Conservation (phyloP, 30 jellyfish, hydroid and myxozoan species). For the Phacellophora camtschatica region DNA sequence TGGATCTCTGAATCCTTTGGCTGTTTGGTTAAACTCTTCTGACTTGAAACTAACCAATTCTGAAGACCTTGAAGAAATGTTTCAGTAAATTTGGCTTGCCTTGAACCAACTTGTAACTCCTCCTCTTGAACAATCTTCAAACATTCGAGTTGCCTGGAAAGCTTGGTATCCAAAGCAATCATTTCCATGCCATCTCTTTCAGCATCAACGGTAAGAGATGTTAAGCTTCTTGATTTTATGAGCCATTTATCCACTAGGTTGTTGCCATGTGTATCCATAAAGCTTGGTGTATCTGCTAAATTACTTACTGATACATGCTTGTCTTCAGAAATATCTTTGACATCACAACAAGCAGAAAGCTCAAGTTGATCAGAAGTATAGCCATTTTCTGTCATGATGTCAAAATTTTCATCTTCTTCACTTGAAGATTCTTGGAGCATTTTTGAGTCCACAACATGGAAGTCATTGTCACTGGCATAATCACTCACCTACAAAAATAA, state of each 20-base stretch:
- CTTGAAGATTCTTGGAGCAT: too few species aligned
- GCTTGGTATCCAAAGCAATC: neutral
- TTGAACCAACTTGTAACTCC: neutral
- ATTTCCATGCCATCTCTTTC: neutral
- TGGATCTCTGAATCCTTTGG: too few species aligned
- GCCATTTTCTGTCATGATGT: too few species aligned
- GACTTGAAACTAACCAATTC: neutral
- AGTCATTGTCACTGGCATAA: too few species aligned
- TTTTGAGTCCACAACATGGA: too few species aligned
- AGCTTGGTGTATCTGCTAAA: neutral
- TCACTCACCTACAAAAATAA: too few species aligned
- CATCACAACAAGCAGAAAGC: slow-evolving; percentile 27
- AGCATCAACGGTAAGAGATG: neutral
- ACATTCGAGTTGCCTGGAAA: slow-evolving; percentile 5
- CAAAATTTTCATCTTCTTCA: too few species aligned
- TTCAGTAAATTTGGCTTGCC: neutral
- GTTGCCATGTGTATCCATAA: neutral
- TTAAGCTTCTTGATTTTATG: neutral
- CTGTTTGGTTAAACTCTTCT: neutral
- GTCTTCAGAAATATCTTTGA: slow-evolving; percentile 38
- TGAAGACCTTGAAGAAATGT: neutral
- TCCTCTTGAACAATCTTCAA: neutral
- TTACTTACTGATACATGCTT: neutral
- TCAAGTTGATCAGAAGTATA: too few species aligned
- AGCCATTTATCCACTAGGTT: slow-evolving; percentile 44